Percentiles rank a stretch among this genome's conserved stretches.
phyloP scores from a whole-genome alignment of 2,113 vertebrate genomes.

The Sceloporus undulatus region DNA sequence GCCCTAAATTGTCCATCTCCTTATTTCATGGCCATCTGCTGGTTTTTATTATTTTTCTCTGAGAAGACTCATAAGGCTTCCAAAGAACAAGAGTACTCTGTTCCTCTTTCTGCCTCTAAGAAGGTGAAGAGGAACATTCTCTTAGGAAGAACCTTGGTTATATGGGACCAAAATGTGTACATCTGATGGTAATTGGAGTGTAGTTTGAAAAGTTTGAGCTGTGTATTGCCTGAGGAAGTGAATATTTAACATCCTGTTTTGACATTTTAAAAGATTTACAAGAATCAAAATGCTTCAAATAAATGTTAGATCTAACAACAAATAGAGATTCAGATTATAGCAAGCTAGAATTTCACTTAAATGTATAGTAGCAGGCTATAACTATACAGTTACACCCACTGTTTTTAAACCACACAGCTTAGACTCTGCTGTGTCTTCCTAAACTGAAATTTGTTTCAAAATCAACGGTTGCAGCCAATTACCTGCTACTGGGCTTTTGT shows the following conservation, averaged over 20 bases:
- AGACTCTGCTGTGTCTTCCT: not conserved
- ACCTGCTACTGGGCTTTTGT: not conserved
- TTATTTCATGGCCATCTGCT: not conserved
- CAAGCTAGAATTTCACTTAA: not conserved
- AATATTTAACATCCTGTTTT: constrained; percentile 19
- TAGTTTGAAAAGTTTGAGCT: not conserved
- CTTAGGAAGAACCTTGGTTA: too few species aligned
- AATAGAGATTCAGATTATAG: constrained; percentile 20
- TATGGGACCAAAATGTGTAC: not conserved
- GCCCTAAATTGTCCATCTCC: not conserved
- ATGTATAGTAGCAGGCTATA: not conserved
- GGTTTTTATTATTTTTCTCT: not conserved
- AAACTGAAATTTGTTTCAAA: not conserved
- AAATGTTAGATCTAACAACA: constrained; percentile 24
- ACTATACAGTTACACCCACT: not conserved
- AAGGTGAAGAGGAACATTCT: not conserved
- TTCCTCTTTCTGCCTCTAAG: not conserved
- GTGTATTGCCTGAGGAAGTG: not conserved
- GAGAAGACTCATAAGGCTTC: too few species aligned
- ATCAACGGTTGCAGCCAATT: not conserved
- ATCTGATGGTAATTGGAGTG: too few species aligned
- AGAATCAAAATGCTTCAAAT: not conserved
- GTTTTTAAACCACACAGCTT: not conserved
- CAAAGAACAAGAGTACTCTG: not conserved
- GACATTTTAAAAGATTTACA: not conserved